Percentiles rank a stretch among this genome's conserved stretches.
phyloP scores from a whole-genome alignment of 1,140 invertebrate species.

The Megalopta genalis region DNA sequence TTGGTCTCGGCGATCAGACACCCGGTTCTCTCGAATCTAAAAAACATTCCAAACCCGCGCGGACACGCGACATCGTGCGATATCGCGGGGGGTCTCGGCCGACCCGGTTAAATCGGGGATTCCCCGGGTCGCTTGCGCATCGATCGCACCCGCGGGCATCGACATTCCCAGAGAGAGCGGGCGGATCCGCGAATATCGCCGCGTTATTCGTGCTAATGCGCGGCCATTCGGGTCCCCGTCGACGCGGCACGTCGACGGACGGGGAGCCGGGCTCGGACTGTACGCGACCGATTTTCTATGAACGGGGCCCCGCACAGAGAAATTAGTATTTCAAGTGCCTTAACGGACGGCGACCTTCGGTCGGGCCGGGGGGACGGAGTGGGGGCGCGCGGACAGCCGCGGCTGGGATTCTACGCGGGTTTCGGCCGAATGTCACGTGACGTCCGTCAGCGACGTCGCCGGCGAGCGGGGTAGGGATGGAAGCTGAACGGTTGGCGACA shows the following conservation, averaged over 20 bases:
- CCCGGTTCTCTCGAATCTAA: no score
- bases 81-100: no score
- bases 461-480: no score
- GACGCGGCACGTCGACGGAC: conserved; percentile 50
- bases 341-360: conserved; percentile 59
- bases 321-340: conserved; percentile 76
- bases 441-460: no score
- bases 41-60: no score
- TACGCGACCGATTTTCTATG: conserved; percentile 63
- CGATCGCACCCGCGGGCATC: conserved; percentile 27
- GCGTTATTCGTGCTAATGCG: conserved; percentile 55
- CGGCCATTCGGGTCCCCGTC: conserved; percentile 51
- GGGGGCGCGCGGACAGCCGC: no score
- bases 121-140: not conserved
- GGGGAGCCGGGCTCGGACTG: conserved; percentile 56
- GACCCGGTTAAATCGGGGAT: not conserved
- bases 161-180: conserved; percentile 42
- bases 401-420: no score
- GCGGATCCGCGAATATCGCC: conserved; percentile 42
- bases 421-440: no score
- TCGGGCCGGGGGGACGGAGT: not conserved
- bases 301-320: conserved; percentile 52
- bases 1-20: no score
- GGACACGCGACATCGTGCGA: no score
- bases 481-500: no score